Conservation (phyloP, 2,113 vertebrate genomes). For the Macrotis lagotis region DNA sequence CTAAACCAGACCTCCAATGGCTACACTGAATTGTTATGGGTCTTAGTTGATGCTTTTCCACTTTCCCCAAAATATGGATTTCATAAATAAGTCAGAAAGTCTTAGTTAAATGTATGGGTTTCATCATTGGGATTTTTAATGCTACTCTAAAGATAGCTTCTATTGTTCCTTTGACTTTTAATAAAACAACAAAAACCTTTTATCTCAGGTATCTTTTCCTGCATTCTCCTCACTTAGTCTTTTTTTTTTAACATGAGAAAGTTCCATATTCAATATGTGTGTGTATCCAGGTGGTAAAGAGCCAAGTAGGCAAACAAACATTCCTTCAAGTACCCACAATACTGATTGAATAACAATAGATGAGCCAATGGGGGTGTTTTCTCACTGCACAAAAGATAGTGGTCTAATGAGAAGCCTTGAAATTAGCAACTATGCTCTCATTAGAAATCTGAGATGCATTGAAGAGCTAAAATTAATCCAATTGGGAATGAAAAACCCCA, state of each 20-base stretch:
- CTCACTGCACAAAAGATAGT: not conserved
- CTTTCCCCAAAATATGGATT: not conserved
- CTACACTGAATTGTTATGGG: not conserved
- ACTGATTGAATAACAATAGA: not conserved
- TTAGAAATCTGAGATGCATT: conserved; percentile 30
- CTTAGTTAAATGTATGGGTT: not conserved
- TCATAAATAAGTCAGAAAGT: not conserved
- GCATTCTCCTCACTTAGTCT: not conserved
- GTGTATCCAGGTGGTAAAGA: not conserved
- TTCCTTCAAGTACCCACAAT: not conserved
- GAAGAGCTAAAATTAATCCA: conserved; percentile 13
- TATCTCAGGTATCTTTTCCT: not conserved
- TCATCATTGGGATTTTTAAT: not conserved
- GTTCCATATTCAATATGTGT: not conserved
- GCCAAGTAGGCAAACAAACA: not conserved
- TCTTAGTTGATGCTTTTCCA: not conserved
- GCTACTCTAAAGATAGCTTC: not conserved
- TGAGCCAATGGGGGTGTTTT: not conserved
- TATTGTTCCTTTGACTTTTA: conserved; percentile 14
- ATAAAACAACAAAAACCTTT: conserved; percentile 15
- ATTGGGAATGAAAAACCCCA: not conserved
- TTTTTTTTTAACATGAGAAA: conserved; percentile 19
- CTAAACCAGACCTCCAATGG: not conserved
- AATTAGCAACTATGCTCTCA: not conserved
- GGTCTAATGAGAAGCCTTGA: not conserved